A percentile compares a stretch with the other conserved stretches of the same genome.
These are phyloP conservation scores for Planococcus citri DNA, from an alignment of 1,140 invertebrate genomes.

Conservation along the genomic window DNA sequence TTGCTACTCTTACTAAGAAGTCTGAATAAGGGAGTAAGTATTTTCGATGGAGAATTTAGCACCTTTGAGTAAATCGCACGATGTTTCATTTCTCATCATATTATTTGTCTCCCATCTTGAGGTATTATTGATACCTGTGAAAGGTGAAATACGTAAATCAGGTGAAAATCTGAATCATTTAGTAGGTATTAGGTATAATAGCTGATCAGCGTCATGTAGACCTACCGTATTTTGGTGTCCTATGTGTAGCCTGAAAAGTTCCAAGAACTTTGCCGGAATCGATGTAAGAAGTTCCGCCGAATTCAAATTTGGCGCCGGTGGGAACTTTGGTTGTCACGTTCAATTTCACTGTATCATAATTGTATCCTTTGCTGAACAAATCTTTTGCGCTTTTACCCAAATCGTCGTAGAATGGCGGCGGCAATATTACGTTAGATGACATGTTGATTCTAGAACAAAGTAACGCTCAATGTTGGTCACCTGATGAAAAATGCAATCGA, in stretches of 20 bases:
- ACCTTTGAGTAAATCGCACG: constrained; percentile 82
- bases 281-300: constrained; percentile 64
- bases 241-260: constrained; percentile 89
- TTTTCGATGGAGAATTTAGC: constrained; percentile 83
- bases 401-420: constrained; percentile 88
- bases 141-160: neutral
- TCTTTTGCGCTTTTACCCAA: constrained; percentile 90
- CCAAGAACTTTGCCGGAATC: constrained; percentile 86
- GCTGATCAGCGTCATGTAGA: constrained; percentile 21
- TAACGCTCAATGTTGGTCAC: neutral
- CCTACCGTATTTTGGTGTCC: constrained; percentile 42
- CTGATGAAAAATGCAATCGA: neutral
- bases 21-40: constrained; percentile 86
- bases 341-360: constrained; percentile 87
- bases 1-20: constrained; percentile 56
- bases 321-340: constrained; percentile 88
- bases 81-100: constrained; percentile 79
- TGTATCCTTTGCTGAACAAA: constrained; percentile 92
- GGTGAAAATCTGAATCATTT: neutral
- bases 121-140: constrained; percentile 68
- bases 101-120: constrained; percentile 99
- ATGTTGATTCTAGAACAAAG: constrained; percentile 39
- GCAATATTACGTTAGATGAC: no score
- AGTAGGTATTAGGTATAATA: no score
- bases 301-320: constrained; percentile 83